Conservation (phyloP, 2,113 vertebrate genomes). For the Leiothrix lutea region DNA sequence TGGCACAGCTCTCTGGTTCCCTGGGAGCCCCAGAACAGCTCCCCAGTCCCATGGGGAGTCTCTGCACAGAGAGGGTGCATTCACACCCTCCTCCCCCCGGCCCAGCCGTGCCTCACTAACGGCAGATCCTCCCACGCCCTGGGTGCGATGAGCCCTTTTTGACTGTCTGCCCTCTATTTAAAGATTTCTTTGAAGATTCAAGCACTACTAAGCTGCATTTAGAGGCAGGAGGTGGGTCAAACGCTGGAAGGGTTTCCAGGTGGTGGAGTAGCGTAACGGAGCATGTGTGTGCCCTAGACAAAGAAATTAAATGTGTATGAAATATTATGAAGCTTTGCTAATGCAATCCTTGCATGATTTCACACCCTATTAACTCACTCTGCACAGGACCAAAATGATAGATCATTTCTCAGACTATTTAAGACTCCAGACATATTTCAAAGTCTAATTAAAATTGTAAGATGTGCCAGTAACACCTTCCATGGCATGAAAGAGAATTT, state of each 20-base stretch:
- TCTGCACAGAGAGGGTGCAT: background rate
- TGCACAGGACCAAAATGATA: background rate
- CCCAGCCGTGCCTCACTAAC: rapidly evolving
- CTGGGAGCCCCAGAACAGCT: background rate
- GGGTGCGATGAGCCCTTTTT: background rate
- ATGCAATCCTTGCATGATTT: constrained; percentile 36
- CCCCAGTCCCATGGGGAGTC: background rate
- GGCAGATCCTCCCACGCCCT: background rate
- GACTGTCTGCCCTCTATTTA: constrained; percentile 27
- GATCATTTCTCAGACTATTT: constrained; percentile 13
- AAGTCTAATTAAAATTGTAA: constrained; percentile 36
- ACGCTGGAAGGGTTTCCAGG: background rate
- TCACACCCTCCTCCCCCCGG: background rate
- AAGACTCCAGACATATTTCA: constrained; percentile 23
- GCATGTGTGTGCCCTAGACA: background rate
- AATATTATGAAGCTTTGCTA: constrained; percentile 21
- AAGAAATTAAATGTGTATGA: background rate
- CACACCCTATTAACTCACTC: constrained; percentile 46
- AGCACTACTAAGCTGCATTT: background rate
- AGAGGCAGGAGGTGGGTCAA: background rate
- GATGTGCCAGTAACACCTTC: constrained; percentile 19
- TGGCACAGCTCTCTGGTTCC: background rate
- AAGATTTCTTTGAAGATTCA: constrained; percentile 20
- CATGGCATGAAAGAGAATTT: background rate
- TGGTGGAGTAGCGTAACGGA: background rate